A percentile compares a stretch with the other conserved stretches of the same genome.
Evolutionary conservation across 2,797 vertebrate genomes (phyloP).

Genomic region (Triplophysa bombifrons): DNA sequence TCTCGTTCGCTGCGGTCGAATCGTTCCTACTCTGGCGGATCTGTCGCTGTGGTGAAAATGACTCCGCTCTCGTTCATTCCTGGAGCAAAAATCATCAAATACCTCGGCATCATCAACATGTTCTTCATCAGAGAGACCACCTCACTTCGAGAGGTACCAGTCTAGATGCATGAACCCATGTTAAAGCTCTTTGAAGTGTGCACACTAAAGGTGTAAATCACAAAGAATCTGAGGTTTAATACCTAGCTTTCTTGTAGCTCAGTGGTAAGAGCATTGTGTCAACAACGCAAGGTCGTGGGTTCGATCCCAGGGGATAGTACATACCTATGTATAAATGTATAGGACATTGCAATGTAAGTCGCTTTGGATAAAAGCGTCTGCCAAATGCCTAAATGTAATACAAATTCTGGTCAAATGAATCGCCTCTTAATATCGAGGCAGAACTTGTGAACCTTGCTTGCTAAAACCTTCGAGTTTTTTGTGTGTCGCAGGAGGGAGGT

Average conservation of each 20-base stretch:
- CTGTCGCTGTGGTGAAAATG: slow-evolving; percentile 95
- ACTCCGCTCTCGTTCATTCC: slow-evolving; percentile 96
- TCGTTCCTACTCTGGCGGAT: slow-evolving; percentile 77
- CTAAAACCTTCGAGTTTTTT: not conserved
- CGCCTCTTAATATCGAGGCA: too few relatives aligned
- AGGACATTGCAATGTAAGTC: too few relatives aligned
- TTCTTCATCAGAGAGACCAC: slow-evolving; percentile 98
- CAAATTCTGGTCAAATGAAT: too few relatives aligned
- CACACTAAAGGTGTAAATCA: not conserved
- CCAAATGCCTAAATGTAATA: too few relatives aligned
- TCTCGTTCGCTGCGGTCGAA: slow-evolving; percentile 83
- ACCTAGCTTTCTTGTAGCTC: too few relatives aligned
- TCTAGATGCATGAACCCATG: not conserved
- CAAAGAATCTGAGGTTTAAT: not conserved
- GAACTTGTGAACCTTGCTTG: not conserved
- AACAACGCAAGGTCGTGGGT: too few relatives aligned
- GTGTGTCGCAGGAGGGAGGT: slow-evolving; percentile 86
- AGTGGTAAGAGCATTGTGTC: too few relatives aligned
- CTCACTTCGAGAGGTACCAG: slow-evolving; percentile 90
- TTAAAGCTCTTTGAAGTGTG: not conserved
- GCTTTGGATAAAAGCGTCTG: too few relatives aligned
- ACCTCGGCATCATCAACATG: slow-evolving; percentile 99
- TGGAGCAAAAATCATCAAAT: slow-evolving; percentile 93
- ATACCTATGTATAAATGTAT: too few relatives aligned
- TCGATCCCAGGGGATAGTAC: too few relatives aligned